Evolutionary conservation across 2,797 vertebrate species (phyloP).

Genomic region (Eurystomus glaucurus): DNA sequence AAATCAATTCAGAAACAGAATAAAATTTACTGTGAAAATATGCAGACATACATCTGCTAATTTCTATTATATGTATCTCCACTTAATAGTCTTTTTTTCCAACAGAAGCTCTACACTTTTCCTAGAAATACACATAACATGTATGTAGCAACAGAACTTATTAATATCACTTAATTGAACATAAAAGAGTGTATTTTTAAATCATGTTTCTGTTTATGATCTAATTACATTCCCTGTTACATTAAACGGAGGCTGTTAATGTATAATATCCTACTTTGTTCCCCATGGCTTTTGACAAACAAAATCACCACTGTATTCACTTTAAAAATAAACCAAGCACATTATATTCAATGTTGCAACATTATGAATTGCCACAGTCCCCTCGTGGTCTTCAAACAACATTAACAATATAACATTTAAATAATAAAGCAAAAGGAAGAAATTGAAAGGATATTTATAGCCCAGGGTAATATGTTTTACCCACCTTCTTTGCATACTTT

Average conservation of each 20-base stretch:
- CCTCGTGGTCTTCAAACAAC: not conserved
- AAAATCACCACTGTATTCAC: constrained; percentile 17
- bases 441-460: not conserved
- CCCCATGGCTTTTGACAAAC: constrained; percentile 19
- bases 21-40: not conserved
- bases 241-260: constrained; percentile 19
- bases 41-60: not conserved
- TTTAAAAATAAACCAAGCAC: constrained; percentile 45
- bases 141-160: not conserved
- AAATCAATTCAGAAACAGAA: not conserved
- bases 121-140: not conserved
- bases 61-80: not conserved
- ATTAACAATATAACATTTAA: not conserved
- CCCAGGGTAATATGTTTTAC: not conserved
- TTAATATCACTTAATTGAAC: constrained; percentile 13
- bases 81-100: not conserved
- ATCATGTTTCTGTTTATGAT: constrained; percentile 45
- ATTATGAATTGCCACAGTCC: not conserved
- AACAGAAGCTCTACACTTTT: not conserved
- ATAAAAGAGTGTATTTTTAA: constrained; percentile 28
- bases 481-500: not conserved
- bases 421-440: not conserved
- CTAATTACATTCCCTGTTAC: constrained; percentile 11
- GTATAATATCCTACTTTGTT: constrained; percentile 29
- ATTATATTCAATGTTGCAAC: constrained; percentile 19